Percentiles rank a stretch among this genome's conserved stretches.
Conservation (phyloP, 2,113 vertebrate genomes). For the Microtus richardsoni region DNA sequence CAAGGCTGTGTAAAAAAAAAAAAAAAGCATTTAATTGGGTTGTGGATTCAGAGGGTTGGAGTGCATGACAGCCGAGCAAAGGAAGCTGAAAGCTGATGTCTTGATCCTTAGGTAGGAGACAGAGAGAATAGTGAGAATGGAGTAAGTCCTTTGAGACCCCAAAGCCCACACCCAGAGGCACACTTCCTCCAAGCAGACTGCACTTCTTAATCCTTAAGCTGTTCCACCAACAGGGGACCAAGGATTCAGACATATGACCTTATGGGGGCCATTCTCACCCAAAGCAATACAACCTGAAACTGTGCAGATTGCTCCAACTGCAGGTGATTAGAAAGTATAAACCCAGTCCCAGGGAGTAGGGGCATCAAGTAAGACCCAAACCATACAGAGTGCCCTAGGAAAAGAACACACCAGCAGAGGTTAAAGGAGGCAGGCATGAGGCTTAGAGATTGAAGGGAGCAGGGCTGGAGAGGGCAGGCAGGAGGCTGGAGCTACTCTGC, state of each 20-base stretch:
- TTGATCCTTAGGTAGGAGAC: background rate
- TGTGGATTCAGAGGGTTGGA: background rate
- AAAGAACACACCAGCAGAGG: background rate
- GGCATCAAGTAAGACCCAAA: accelerated
- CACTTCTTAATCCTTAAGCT: background rate
- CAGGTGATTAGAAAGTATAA: background rate
- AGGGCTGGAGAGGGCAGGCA: background rate
- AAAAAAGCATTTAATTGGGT: background rate
- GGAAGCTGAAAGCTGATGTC: background rate
- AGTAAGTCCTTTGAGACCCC: background rate
- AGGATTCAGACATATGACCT: background rate
- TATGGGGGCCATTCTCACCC: background rate
- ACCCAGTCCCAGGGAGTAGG: no score
- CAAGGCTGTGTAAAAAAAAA: background rate
- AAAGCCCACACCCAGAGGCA: background rate
- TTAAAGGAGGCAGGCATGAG: background rate
- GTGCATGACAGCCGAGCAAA: background rate
- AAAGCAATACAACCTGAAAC: background rate
- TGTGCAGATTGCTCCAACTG: background rate
- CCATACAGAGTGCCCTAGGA: accelerated
- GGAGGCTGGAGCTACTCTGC: background rate
- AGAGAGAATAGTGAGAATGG: background rate
- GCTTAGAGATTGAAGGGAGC: background rate
- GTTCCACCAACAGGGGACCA: background rate
- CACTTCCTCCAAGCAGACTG: background rate